Base-by-base conservation (phyloP, 1,140 invertebrate genomes). In the Rhizoglyphus robini region DNA sequence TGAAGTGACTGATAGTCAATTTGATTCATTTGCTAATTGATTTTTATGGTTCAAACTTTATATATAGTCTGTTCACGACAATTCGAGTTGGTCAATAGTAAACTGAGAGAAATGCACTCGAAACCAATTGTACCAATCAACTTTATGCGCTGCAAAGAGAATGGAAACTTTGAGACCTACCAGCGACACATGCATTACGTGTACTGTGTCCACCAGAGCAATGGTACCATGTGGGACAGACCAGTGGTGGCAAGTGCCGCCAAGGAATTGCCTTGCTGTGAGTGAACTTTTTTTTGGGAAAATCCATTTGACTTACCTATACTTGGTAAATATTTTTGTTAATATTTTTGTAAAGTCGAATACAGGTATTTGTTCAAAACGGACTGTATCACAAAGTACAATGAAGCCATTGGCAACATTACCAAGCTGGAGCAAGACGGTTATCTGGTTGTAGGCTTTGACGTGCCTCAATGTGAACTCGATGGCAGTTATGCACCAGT, bases 401-500 rank as follows among this genome's bases (percentile, higher is more conserved):
- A 60, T 48, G 46, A 20, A 41, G 20, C 31, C 3, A 18, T 47
- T 15, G 62, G 15, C 11, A 49, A 36, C n/a, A 41, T 32, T 11
- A 64, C 8, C 54, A 51, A 67, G 0, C 31, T 54, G 5, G 38
- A 64, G 36, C 31, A 60, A 11, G 30, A 34, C 0, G 47, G 31
- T 8, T 36, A 62, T 15, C 18, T 29, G 5, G 58, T 66, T 2
- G 38, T 69, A 18, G 69, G 67, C 3, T 54, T 54, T 15, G 66
- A 69, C 57, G 23, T 69, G 5, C 69, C 69, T 18, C 4, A 46
- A 32, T 69, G 69, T 51, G 67, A 69, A 32, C n/a, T 69, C 11
- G 69, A 69, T 38, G 69, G 69, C 4, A 66, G 41, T 30, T 69
- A 66, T 29, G 66, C 64, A 0, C 69, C 69, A 25, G 51, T 69